Conservation (phyloP, 2,888 invertebrate genomes). For the Nomada lathburiana region DNA sequence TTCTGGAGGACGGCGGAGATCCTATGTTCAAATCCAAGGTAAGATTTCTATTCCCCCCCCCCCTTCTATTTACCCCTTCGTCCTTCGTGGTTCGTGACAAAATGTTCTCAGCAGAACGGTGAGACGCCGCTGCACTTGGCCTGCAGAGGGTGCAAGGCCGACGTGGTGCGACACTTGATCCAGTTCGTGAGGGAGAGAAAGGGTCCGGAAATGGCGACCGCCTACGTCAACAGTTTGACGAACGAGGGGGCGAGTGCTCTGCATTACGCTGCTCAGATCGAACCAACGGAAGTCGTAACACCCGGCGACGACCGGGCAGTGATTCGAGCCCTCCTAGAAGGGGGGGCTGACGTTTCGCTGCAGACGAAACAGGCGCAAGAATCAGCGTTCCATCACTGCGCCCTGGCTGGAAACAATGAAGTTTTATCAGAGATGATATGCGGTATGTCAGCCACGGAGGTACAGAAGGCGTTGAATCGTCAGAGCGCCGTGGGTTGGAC, state of each 20-base stretch:
- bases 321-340: constrained; percentile 94
- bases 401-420: constrained; percentile 97
- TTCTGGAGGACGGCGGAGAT: constrained; percentile 97
- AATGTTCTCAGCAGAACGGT: constrained; percentile 88
- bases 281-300: constrained; percentile 90
- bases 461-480: constrained; percentile 97
- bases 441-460: constrained; percentile 94
- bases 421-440: constrained; percentile 97
- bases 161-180: constrained; percentile 94
- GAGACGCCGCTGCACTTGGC: constrained; percentile 98
- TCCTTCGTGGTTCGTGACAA: too few relatives aligned
- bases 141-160: constrained; percentile 93
- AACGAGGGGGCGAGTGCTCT: constrained; percentile 97
- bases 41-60: constrained; percentile 67
- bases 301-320: constrained; percentile 93
- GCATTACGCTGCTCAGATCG: constrained; percentile 97
- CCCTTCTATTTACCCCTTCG: background rate
- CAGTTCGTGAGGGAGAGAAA: constrained; percentile 91
- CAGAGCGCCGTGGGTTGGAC: constrained; percentile 99
- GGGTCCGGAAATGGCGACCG: constrained; percentile 91
- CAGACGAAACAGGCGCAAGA: constrained; percentile 95
- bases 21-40: constrained; percentile 96
- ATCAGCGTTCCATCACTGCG: constrained; percentile 98
- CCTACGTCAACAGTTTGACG: constrained; percentile 94
- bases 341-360: constrained; percentile 95